Evolutionary conservation across 2,888 invertebrate species (phyloP).

Genomic region (Phortica okadai): DNA sequence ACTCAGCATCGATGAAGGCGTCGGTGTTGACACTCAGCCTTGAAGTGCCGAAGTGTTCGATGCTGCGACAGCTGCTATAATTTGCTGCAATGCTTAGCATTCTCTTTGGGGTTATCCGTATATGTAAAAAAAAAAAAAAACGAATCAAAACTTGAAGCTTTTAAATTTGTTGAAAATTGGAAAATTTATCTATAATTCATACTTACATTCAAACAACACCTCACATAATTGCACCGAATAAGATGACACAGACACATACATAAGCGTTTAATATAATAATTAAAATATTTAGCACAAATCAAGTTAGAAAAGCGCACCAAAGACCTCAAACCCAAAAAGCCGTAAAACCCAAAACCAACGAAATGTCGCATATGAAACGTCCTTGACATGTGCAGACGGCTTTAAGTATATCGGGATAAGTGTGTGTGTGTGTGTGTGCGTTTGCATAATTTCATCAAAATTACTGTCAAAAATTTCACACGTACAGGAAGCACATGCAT

Average conservation of each 20-base stretch:
- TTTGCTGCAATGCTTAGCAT: neutral
- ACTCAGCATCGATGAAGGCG: conserved; percentile 18
- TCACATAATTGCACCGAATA: too few species aligned
- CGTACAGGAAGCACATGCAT: too few species aligned
- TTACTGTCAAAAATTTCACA: conserved; percentile 59
- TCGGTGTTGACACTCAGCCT: neutral
- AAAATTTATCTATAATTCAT: too few species aligned
- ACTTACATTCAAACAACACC: too few species aligned
- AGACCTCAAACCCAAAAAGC: neutral
- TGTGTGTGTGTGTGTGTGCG: conserved; percentile 41
- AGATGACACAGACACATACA: too few species aligned
- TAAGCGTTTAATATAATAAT: neutral
- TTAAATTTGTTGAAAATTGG: too few species aligned
- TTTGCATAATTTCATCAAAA: conserved; percentile 60
- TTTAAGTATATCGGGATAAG: neutral
- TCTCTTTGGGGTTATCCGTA: neutral
- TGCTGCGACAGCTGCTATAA: neutral
- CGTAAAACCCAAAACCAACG: neutral
- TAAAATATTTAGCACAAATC: conserved; percentile 24
- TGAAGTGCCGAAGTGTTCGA: neutral
- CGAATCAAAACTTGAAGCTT: neutral
- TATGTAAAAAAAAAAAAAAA: neutral
- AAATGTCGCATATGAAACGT: neutral
- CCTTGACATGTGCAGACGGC: neutral
- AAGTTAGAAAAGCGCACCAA: neutral